Evolutionary conservation across 2,888 invertebrate genomes (phyloP), one percentile per base, ranked within the genome.

Genomic region (Ennomos fuscantarius): DNA sequence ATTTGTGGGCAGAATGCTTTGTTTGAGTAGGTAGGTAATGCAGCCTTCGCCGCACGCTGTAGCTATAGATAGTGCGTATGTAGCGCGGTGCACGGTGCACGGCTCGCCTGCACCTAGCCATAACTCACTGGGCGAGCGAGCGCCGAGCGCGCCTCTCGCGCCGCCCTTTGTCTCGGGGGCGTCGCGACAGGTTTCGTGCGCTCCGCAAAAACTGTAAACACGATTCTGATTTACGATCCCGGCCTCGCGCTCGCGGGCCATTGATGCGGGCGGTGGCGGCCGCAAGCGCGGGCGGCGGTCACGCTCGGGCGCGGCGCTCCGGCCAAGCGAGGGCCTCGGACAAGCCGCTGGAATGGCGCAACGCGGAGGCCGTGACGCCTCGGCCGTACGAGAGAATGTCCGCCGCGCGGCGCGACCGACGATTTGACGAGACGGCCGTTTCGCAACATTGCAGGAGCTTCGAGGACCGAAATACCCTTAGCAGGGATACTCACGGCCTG

Each of bases 361-460:
- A 87, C 89, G 86, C 84, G 87, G 89, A 87, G 90, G 89, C 90
- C 90, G 89, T 88, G 89, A 88, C 89, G 88, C 87, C 84, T 84
- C 81, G 81, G 86, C 84, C 85, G 84, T 79, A 79, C 85, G 89
- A 88, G 92, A 91, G 90, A 91, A 91, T 89, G 91, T 91, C 85
- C 86, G 84, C 84, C 81, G 78, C 76, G 82, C 82, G 83, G 76
- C 82, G 77, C 84, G 85, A 84, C 81, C 82, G 81, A 79, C 81
- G 82, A 85, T 52, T 37, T 49, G 43, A 78, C 86, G 85, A 83
- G 82, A 79, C 78, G 77, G 73, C 75, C 80, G 88, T 92, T 90
- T 92, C 92, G 92, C 92, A 92, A 92, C 84, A 77, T 81, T 83
- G 80, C 82, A 84, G 81, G 83, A 81, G 82, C 80, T 82, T 82